These are phyloP conservation scores for Formica selysi DNA, from an alignment of 1,140 invertebrate species.

Conservation along the genomic window DNA sequence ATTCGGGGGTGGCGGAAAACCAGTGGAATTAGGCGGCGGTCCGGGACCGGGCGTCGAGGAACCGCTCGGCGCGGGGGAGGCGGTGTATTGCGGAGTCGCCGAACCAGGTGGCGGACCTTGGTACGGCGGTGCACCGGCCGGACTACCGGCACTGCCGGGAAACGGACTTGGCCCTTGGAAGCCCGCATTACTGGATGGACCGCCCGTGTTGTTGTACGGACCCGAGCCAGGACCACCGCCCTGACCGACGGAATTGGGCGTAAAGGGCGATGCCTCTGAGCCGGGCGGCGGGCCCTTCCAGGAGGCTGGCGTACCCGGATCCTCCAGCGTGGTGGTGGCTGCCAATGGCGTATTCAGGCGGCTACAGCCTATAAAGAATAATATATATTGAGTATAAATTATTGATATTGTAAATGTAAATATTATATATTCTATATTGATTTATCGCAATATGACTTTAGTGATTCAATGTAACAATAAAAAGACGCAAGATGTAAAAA, in stretches of 20 bases:
- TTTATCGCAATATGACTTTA: not conserved
- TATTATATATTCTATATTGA: not conserved
- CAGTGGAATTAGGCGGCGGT: conserved; percentile 88
- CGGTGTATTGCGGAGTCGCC: conserved; percentile 91
- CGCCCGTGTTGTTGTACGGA: conserved; percentile 87
- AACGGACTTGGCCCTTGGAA: conserved; percentile 89
- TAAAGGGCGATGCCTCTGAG: conserved; percentile 88
- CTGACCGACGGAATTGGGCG: conserved; percentile 86
- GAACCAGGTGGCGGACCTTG: conserved; percentile 90
- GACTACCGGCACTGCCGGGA: conserved; percentile 89
- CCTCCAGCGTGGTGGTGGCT: conserved; percentile 90
- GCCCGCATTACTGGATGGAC: conserved; percentile 87
- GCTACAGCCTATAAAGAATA: conserved; percentile 87
- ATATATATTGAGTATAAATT: not conserved
- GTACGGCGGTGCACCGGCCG: conserved; percentile 88
- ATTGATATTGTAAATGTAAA: not conserved
- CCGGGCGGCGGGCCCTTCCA: conserved; percentile 90
- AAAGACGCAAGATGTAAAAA: not conserved
- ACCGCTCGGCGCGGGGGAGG: conserved; percentile 91
- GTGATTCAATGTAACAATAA: not conserved
- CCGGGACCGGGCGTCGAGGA: conserved; percentile 91
- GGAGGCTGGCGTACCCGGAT: conserved; percentile 88
- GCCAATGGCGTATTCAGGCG: conserved; percentile 89
- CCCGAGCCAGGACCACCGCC: conserved; percentile 83
- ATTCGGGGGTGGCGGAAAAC: conserved; percentile 89